Conservation (phyloP, 1,140 invertebrate species). For the Atta cephalotes region DNA sequence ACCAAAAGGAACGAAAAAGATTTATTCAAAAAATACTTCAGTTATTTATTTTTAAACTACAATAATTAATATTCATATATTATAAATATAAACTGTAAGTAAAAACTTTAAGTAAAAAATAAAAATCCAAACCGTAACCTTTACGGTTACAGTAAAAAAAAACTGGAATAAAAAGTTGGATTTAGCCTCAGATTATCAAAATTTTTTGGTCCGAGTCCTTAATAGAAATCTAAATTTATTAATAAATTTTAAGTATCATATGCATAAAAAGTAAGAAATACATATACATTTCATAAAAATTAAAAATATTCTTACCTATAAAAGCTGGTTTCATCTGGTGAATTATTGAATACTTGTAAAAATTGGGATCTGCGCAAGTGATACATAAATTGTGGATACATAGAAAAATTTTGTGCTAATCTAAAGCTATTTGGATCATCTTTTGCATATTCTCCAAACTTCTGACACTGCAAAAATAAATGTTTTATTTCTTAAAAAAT, state of each 20-base stretch:
- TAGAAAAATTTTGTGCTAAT: constrained; percentile 97
- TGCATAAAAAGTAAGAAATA: background rate
- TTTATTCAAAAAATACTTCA: no score
- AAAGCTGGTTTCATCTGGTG: constrained; percentile 99
- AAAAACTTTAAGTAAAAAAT: no score
- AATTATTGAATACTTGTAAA: constrained; percentile 99
- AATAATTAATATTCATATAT: no score
- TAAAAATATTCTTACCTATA: constrained; percentile 91
- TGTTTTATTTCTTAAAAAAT: constrained; percentile 39
- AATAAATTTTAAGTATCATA: constrained; percentile 23
- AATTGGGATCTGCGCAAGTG: constrained; percentile 99
- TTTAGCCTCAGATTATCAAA: no score
- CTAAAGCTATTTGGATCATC: constrained; percentile 99
- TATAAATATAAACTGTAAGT: no score
- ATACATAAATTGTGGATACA: constrained; percentile 99
- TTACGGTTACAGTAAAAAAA: no score
- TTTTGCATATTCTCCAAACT: constrained; percentile 99
- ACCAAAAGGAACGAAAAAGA: no score
- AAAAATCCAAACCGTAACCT: no score
- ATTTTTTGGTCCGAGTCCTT: no score
- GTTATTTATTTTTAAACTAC: no score
- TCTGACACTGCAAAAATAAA: constrained; percentile 94
- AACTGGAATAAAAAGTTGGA: no score
- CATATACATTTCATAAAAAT: background rate
- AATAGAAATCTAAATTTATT: no score